Conservation (phyloP, 2,113 vertebrate species). For the Microcebus murinus region DNA sequence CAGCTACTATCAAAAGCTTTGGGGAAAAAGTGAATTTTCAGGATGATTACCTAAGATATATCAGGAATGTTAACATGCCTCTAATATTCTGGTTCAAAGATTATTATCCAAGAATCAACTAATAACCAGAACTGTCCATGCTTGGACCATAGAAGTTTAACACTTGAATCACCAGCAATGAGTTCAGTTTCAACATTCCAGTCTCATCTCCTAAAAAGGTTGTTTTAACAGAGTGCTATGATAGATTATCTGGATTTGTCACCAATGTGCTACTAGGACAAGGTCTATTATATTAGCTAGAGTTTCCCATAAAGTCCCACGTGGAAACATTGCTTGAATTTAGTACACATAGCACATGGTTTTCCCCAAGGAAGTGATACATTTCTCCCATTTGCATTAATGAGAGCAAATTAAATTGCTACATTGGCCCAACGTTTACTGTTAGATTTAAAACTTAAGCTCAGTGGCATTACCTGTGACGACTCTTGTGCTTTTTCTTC, state of each 20-base stretch:
- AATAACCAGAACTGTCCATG: neutral
- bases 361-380: neutral
- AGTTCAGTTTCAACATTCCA: neutral
- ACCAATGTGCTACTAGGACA: neutral
- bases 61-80: neutral
- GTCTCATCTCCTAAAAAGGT: neutral
- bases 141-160: neutral
- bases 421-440: neutral
- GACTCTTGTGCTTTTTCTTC: neutral
- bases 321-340: neutral
- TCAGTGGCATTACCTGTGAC: neutral
- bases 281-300: neutral
- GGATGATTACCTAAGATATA: neutral
- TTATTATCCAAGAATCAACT: neutral
- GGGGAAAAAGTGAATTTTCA: neutral
- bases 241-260: neutral
- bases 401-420: conserved; percentile 45
- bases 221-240: neutral
- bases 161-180: neutral
- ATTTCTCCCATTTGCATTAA: conserved; percentile 29
- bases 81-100: neutral
- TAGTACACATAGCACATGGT: neutral
- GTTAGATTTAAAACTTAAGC: neutral
- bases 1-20: neutral
- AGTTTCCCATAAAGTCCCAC: neutral